A percentile compares a stretch with the other conserved stretches of the same genome.
Evolutionary conservation across 1,140 invertebrate genomes (phyloP).

Genomic region (Pomacea maculata): DNA sequence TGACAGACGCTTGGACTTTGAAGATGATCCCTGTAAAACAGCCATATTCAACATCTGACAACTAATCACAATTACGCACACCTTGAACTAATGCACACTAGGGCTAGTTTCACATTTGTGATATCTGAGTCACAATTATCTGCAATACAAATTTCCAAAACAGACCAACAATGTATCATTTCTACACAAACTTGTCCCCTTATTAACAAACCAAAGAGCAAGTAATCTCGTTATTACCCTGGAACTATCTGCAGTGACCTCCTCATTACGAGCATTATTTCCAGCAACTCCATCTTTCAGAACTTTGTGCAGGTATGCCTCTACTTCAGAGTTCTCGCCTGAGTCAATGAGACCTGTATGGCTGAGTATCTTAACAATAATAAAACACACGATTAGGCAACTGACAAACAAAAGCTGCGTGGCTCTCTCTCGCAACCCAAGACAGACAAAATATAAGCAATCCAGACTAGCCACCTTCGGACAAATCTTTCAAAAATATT

Average conservation of each 20-base stretch:
- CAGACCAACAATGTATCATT: neutral
- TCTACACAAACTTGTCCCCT: neutral
- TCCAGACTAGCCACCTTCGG: no score
- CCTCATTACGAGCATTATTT: slow-evolving; percentile 43
- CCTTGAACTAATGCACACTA: neutral
- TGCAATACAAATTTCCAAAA: neutral
- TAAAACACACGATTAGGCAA: slow-evolving; percentile 16
- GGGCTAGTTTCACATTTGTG: neutral
- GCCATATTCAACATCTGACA: neutral
- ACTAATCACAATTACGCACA: neutral
- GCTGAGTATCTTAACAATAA: slow-evolving; percentile 72
- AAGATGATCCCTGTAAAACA: slow-evolving; percentile 17
- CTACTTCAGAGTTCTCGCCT: slow-evolving; percentile 82
- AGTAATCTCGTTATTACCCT: neutral
- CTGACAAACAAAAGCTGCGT: neutral
- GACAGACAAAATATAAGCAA: no score
- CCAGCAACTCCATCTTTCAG: slow-evolving; percentile 64
- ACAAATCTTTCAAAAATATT: no score
- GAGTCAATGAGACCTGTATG: slow-evolving; percentile 83
- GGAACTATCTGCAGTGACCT: slow-evolving; percentile 30
- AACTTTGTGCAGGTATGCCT: slow-evolving; percentile 81
- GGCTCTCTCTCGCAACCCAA: neutral
- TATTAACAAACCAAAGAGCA: neutral
- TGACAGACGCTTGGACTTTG: slow-evolving; percentile 29
- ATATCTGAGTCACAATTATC: neutral